phyloP scores from a whole-genome alignment of 2,113 vertebrate species.

The Psilopsiagon aurifrons region DNA sequence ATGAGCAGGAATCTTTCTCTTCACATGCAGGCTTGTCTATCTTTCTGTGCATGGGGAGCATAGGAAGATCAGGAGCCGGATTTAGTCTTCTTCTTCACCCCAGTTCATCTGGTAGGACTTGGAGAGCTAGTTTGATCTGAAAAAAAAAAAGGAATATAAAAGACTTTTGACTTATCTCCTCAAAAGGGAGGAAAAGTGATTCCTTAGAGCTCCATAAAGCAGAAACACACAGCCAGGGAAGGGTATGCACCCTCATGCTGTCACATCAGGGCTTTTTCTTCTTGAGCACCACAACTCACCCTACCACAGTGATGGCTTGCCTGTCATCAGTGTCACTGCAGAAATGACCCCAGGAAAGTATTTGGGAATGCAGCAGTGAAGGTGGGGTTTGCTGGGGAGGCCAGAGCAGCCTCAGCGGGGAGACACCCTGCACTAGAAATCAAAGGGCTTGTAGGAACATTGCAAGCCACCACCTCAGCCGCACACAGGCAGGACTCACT shows the following conservation, averaged over 20 bases:
- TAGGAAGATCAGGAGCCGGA: not conserved
- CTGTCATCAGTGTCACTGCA: not conserved
- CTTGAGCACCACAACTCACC: not conserved
- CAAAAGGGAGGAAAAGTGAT: not conserved
- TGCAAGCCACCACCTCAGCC: not conserved
- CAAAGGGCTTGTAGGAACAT: not conserved
- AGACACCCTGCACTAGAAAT: not conserved
- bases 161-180: not conserved
- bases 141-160: not conserved
- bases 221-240: not conserved
- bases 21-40: not conserved
- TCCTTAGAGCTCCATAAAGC: not conserved
- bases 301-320: fast-evolving
- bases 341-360: not conserved
- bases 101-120: not conserved
- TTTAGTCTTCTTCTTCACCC: not conserved
- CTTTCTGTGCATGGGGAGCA: not conserved
- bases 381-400: not conserved
- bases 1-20: not conserved
- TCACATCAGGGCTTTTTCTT: not conserved
- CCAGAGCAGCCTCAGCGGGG: not conserved
- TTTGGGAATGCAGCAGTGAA: fast-evolving
- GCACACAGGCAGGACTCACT: not conserved
- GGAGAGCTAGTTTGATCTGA: not conserved
- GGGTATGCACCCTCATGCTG: not conserved